phyloP scores from a whole-genome alignment of 1,140 invertebrate species.

The Muscidifurax raptorellus region DNA sequence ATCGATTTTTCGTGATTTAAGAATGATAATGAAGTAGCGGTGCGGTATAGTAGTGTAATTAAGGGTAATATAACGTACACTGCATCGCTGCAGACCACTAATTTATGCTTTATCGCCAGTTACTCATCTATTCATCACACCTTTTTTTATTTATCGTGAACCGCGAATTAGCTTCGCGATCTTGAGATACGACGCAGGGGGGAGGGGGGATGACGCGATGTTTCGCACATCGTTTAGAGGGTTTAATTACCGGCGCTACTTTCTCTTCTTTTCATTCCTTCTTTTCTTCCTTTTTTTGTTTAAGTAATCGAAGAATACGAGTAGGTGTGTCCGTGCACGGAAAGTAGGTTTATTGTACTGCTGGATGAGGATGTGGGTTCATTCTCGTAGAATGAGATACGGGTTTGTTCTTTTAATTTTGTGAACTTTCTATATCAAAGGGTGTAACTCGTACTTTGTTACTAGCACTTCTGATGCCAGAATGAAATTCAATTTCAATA shows the following conservation, averaged over 20 bases:
- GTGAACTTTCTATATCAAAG: background rate
- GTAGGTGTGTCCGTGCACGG: background rate
- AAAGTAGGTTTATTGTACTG: slow-evolving; percentile 22
- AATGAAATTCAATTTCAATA: too few relatives aligned
- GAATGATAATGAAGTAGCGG: too few relatives aligned
- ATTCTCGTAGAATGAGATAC: background rate
- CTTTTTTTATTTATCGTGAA: background rate
- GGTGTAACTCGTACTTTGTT: too few relatives aligned
- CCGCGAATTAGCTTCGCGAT: background rate
- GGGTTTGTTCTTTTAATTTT: slow-evolving; percentile 23
- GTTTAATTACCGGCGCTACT: background rate
- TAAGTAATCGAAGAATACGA: slow-evolving; percentile 4
- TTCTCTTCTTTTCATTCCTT: background rate
- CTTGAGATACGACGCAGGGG: background rate
- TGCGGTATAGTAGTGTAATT: too few relatives aligned
- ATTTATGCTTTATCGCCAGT: too few relatives aligned
- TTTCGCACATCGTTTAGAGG: background rate
- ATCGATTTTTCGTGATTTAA: too few relatives aligned
- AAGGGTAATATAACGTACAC: too few relatives aligned
- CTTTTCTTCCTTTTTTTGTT: background rate
- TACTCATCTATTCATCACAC: background rate
- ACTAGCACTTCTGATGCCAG: too few relatives aligned
- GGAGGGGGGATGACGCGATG: background rate
- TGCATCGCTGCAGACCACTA: too few relatives aligned
- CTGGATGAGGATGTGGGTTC: background rate